Base-by-base conservation (phyloP, 1,140 invertebrate species). In the Bombus balteatus region DNA sequence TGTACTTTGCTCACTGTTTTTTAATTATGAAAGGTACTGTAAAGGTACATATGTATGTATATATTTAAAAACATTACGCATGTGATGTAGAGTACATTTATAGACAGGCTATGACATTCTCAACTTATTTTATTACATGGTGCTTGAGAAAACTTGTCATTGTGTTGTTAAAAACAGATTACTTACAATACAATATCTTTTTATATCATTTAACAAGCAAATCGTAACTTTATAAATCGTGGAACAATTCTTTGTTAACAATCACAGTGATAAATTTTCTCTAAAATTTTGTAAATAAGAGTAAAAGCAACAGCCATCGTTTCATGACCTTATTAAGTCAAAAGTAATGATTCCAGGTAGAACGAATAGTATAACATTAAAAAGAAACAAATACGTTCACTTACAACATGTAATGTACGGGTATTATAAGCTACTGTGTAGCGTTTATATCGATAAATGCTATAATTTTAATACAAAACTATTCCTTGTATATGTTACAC, bases 381-480 rank as follows among this genome's bases (percentile, higher is more conserved):
- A 10, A 37, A 34, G 9, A 75, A 71, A 47, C 15, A 68, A 81
- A 81, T 62, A 79, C 66, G 57, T 43, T 84, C 71, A 85, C 68
- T 70, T 84, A 68, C 59, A 87, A 75, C 71, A 80, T 74, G 39
- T 75, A 79, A 85, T 71, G 65, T 87, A 86, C 78, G 71, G 84
- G 81, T 87, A 83, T 74, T 82, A 25, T 83, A 81, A 87, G 88
- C 89, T 90, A 90, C 89, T 84, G 37, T 87, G 89, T 90, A 90
- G 89, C 89, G 32, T 89, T 87, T 84, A 41, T 89, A 83, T 87
- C 5, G 59, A 87, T 43, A 41, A 77, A 78, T 81, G 74, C 72
- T 78, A 84, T 83, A 88, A 83, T 90, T 89, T 90, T 89, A 81
- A 89, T 89, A 92, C 53, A 10, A 72, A 86, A 88, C 32, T 85